Conservation (phyloP, 2,888 invertebrate genomes). For the Caenorhabditis panamensis region DNA sequence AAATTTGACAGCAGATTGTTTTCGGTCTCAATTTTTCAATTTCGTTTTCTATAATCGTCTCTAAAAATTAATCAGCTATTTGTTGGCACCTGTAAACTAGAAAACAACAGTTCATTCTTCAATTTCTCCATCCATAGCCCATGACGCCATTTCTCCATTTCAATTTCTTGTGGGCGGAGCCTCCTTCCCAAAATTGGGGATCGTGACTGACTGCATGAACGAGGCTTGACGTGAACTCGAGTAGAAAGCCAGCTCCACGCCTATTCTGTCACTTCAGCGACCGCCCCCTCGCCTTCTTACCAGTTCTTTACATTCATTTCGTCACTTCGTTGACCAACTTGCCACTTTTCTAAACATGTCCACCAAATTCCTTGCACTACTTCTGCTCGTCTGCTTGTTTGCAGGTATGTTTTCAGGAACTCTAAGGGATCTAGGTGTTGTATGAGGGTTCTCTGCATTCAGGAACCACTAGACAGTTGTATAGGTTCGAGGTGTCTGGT, state of each 20-base stretch:
- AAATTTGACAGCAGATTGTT: background rate
- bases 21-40: background rate
- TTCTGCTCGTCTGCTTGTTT: slow-evolving; percentile 38
- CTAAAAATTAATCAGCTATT: background rate
- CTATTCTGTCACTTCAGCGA: slow-evolving; percentile 27
- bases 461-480: too few relatives aligned
- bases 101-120: background rate
- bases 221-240: slow-evolving; percentile 22
- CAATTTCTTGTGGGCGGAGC: slow-evolving; percentile 9
- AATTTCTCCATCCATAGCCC: background rate
- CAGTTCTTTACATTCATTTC: background rate
- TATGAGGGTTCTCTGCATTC: too few relatives aligned
- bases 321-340: background rate
- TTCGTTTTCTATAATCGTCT: too few relatives aligned
- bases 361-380: slow-evolving; percentile 21
- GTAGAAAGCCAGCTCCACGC: slow-evolving; percentile 7
- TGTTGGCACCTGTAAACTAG: background rate
- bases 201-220: slow-evolving; percentile 10
- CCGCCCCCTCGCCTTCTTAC: background rate
- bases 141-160: slow-evolving; percentile 13
- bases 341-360: slow-evolving; percentile 22
- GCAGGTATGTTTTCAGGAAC: slow-evolving; percentile 39
- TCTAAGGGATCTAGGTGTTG: too few relatives aligned
- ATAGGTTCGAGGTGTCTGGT: too few relatives aligned
- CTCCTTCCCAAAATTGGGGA: slow-evolving; percentile 26